Percentiles rank a stretch among this genome's conserved stretches.
Conservation (phyloP, 2,113 vertebrate genomes). For the Meriones unguiculatus region DNA sequence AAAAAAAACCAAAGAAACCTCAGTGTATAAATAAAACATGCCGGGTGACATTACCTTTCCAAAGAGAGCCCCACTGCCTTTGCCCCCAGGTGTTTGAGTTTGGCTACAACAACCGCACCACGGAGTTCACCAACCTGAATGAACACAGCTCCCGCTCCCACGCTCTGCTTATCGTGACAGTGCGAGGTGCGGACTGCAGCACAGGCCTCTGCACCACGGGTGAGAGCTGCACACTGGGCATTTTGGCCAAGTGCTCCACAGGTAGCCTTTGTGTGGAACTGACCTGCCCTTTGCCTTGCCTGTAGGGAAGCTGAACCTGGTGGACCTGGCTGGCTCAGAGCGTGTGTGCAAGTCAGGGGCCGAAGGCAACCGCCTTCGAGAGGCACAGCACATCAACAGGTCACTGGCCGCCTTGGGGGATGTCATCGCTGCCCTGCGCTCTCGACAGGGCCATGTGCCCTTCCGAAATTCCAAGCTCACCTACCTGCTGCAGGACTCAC, state of each 20-base stretch:
- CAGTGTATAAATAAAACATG: neutral
- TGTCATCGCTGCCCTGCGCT: constrained; percentile 95
- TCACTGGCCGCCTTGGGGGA: constrained; percentile 96
- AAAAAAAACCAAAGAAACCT: neutral
- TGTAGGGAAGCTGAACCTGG: constrained; percentile 96
- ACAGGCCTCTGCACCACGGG: constrained; percentile 94
- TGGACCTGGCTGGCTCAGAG: constrained; percentile 97
- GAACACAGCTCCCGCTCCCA: constrained; percentile 98
- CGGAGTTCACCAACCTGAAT: constrained; percentile 96
- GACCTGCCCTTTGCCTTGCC: neutral
- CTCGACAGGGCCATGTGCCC: constrained; percentile 94
- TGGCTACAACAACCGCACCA: constrained; percentile 93
- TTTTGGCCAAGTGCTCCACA: accelerated
- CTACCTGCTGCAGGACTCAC: constrained; percentile 98
- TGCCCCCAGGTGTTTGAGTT: constrained; percentile 92
- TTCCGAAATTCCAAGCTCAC: constrained; percentile 99
- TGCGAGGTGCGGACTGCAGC: constrained; percentile 91
- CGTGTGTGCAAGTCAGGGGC: constrained; percentile 95
- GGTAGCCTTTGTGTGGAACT: accelerated
- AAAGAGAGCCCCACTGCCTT: neutral
- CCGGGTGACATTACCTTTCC: neutral
- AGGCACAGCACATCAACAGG: constrained; percentile 98
- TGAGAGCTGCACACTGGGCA: neutral
- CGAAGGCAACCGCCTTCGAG: constrained; percentile 94
- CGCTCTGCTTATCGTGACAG: constrained; percentile 94